These are phyloP conservation scores for Melanerpes aurifrons DNA, from an alignment of 2,113 vertebrate species.

Conservation along the genomic window DNA sequence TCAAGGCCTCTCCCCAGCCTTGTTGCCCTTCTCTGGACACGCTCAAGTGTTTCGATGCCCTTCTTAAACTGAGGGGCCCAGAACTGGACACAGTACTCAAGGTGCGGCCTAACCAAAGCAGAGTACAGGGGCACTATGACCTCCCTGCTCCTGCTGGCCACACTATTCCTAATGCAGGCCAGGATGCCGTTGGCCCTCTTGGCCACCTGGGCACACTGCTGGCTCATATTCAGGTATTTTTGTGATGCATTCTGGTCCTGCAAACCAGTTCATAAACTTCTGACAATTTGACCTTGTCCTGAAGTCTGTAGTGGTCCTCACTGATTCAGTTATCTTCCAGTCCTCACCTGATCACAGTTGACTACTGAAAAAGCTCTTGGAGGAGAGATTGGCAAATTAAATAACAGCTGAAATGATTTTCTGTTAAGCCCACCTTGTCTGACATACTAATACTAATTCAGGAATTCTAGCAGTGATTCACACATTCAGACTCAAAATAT, in stretches of 20 bases:
- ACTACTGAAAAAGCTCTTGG: not conserved
- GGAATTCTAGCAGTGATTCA: not conserved
- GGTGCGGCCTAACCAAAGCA: too few relatives aligned
- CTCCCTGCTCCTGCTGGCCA: too few relatives aligned
- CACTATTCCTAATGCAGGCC: too few relatives aligned
- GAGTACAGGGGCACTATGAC: too few relatives aligned
- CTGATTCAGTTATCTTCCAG: not conserved
- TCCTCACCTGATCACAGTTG: not conserved
- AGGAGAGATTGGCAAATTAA: not conserved
- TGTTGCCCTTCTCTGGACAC: too few relatives aligned
- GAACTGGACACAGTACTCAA: too few relatives aligned
- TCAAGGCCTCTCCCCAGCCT: too few relatives aligned
- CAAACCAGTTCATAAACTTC: accelerated
- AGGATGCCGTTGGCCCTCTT: too few relatives aligned
- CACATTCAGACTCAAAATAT: not conserved
- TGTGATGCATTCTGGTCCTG: not conserved
- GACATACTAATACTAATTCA: not conserved
- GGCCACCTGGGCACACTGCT: too few relatives aligned
- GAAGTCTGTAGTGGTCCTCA: not conserved
- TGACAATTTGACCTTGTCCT: not conserved
- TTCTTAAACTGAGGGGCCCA: too few relatives aligned
- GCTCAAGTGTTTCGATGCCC: too few relatives aligned
- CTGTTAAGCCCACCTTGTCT: not conserved
- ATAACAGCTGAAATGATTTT: not conserved
- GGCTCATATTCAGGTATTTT: not conserved